Evolutionary conservation across 2,797 vertebrate species (phyloP).

Genomic region (Enteromius treurensis): DNA sequence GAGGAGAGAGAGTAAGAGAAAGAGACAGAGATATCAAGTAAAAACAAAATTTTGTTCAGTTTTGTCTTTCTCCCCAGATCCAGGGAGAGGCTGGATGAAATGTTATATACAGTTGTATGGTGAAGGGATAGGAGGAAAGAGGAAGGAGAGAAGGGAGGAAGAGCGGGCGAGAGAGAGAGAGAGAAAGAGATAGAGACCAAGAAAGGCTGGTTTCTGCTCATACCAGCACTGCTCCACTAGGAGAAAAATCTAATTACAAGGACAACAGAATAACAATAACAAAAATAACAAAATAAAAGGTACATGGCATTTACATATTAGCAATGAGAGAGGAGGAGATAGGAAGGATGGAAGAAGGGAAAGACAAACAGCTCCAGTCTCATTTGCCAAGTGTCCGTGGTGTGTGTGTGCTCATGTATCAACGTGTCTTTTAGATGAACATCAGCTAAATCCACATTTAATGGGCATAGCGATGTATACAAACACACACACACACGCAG

Average conservation of each 20-base stretch:
- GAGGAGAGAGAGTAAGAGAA: conserved; percentile 55
- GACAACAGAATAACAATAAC: conserved; percentile 81
- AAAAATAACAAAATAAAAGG: conserved; percentile 80
- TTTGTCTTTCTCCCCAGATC: conserved; percentile 7
- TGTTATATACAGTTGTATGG: conserved; percentile 60
- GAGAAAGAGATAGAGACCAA: conserved; percentile 77
- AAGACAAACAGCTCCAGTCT: conserved; percentile 55
- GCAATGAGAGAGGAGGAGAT: conserved; percentile 69
- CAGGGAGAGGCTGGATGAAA: conserved; percentile 47
- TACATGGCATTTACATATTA: conserved; percentile 86
- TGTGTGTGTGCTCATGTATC: conserved; percentile 33
- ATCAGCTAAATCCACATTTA: conserved; percentile 46
- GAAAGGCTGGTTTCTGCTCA: conserved; percentile 72
- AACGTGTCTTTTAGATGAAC: conserved; percentile 39
- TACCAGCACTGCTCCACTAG: conserved; percentile 72
- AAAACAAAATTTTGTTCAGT: conserved; percentile 57
- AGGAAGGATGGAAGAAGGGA: conserved; percentile 38
- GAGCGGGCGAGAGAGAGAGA: conserved; percentile 76
- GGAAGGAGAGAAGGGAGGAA: conserved; percentile 67
- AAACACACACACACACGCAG: conserved; percentile 15
- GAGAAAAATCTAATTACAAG: conserved; percentile 74
- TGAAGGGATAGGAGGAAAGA: conserved; percentile 9
- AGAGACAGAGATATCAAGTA: conserved; percentile 34
- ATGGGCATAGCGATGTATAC: conserved; percentile 12
- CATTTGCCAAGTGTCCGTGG: conserved; percentile 21